Conservation (phyloP, 2,797 vertebrate species). For the Tokudaia tokunoshimensis region DNA sequence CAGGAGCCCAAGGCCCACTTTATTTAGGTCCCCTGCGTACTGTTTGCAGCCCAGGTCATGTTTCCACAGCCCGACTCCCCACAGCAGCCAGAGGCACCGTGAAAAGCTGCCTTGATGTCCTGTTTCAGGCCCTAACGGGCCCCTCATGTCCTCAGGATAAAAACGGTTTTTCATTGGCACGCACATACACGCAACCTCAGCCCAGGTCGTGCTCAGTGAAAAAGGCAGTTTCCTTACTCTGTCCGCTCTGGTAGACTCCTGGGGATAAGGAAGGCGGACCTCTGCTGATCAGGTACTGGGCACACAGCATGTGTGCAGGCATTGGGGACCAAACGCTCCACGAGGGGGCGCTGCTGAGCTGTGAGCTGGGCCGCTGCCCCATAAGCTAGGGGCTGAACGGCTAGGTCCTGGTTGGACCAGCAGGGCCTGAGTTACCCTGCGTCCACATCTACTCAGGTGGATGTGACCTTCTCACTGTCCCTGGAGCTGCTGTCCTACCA, state of each 20-base stretch:
- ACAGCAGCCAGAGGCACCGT: not conserved
- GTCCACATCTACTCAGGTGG: constrained; percentile 89
- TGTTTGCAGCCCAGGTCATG: not conserved
- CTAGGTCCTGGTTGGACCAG: not conserved
- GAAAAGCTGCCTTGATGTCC: not conserved
- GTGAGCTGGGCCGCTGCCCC: not conserved
- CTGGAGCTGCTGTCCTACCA: constrained; percentile 90
- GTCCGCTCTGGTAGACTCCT: not conserved
- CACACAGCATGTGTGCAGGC: not conserved
- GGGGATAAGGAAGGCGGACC: not conserved
- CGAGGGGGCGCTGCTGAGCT: not conserved
- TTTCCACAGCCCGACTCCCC: not conserved
- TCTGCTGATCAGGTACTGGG: not conserved
- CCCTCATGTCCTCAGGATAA: not conserved
- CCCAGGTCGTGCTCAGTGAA: too few species aligned
- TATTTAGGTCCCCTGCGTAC: not conserved
- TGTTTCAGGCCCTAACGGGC: not conserved
- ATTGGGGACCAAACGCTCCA: too few species aligned
- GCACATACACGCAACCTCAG: not conserved
- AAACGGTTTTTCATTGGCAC: not conserved
- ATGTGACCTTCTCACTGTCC: constrained; percentile 93
- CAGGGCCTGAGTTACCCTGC: rapidly evolving
- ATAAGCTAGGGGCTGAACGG: not conserved
- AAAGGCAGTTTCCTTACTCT: not conserved
- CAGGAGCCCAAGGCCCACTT: not conserved